A percentile compares a stretch with the other conserved stretches of the same genome.
Conservation (phyloP, 2,797 vertebrate genomes). For the Ateles fusciceps region DNA sequence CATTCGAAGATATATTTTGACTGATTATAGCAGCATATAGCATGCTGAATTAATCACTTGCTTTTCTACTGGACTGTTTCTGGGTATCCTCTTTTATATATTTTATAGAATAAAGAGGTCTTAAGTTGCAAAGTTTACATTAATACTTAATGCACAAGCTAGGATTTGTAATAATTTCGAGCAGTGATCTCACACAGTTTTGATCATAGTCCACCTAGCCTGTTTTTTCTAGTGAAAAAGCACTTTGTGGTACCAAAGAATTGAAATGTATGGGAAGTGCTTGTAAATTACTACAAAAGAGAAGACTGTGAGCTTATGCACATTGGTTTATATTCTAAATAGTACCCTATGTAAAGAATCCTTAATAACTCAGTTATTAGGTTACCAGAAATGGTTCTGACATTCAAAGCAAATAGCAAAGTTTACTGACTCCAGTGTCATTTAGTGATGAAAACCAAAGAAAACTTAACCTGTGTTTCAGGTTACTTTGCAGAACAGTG, state of each 20-base stretch:
- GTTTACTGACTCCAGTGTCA: not conserved
- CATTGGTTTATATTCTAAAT: not conserved
- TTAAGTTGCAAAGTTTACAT: not conserved
- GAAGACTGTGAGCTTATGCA: not conserved
- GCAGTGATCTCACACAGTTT: not conserved
- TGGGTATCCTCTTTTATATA: not conserved
- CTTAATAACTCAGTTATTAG: not conserved
- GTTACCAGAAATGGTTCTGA: not conserved
- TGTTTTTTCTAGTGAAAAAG: not conserved
- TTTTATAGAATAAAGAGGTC: not conserved
- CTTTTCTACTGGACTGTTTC: not conserved
- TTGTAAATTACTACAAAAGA: not conserved
- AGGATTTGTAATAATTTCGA: not conserved
- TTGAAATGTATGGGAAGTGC: not conserved
- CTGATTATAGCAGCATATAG: not conserved
- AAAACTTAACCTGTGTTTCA: not conserved
- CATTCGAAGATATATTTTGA: not conserved
- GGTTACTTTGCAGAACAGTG: not conserved
- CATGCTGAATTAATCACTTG: not conserved
- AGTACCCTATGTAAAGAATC: not conserved
- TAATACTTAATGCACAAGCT: not conserved
- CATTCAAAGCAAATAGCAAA: not conserved
- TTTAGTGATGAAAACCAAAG: not conserved
- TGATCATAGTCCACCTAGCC: not conserved
- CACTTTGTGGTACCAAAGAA: not conserved